A percentile compares a stretch with the other conserved stretches of the same genome.
These are phyloP conservation scores for Hydrotaea diabolus DNA, from an alignment of 2,888 invertebrate species.

Conservation along the genomic window DNA sequence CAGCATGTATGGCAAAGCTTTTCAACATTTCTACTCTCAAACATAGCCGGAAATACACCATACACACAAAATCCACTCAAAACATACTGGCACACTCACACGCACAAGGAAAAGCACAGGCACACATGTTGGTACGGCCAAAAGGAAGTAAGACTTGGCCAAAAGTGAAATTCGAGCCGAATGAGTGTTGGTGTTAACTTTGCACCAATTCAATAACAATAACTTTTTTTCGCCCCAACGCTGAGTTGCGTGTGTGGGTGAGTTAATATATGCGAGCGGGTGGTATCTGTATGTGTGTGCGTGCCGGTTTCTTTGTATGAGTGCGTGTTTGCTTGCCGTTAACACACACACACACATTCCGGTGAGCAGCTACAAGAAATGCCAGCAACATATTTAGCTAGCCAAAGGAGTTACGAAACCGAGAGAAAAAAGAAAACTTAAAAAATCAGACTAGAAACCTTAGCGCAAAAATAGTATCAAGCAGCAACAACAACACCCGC, in stretches of 20 bases:
- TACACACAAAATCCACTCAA: not conserved
- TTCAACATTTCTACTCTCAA: conserved; percentile 1
- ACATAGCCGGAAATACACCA: not conserved
- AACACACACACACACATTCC: conserved; percentile 22
- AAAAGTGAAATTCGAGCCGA: not conserved
- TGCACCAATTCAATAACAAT: conserved; percentile 42
- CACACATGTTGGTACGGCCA: not conserved
- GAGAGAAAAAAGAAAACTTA: not conserved
- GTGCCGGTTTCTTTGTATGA: not conserved
- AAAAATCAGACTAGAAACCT: not conserved
- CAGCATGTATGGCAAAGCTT: not conserved
- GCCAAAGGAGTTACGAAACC: conserved; percentile 32
- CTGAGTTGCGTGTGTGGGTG: not conserved
- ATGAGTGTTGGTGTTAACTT: conserved; percentile 48
- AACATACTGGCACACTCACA: not conserved
- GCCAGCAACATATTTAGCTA: not conserved
- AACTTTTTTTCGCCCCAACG: conserved; percentile 23
- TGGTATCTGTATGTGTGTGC: not conserved
- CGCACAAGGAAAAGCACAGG: not conserved
- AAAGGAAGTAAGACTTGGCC: not conserved
- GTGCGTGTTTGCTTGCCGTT: conserved; percentile 50
- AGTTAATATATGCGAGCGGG: not conserved
- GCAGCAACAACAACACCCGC: not conserved
- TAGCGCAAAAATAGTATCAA: conserved; percentile 38
- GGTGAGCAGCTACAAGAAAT: not conserved